A percentile compares a stretch with the other conserved stretches of the same genome.
phyloP scores from a whole-genome alignment of 2,888 invertebrate species.

The Drosophila mimica region DNA sequence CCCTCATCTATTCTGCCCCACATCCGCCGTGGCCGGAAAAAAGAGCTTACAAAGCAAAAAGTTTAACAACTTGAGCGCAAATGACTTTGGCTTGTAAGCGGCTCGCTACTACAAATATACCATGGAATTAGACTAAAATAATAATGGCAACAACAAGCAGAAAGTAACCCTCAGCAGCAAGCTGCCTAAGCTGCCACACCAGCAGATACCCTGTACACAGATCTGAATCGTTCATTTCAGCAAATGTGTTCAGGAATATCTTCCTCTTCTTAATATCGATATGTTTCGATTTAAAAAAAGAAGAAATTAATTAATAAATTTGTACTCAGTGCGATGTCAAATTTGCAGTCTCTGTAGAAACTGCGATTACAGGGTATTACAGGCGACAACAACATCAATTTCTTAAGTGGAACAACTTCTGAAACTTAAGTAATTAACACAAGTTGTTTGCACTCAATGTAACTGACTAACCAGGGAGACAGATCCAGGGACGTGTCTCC shows the following conservation, averaged over 20 bases:
- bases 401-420: conserved; percentile 74
- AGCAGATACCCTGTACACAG: background rate
- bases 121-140: conserved; percentile 66
- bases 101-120: conserved; percentile 68
- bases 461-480: conserved; percentile 28
- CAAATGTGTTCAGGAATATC: background rate
- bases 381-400: conserved; percentile 40
- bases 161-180: background rate
- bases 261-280: background rate
- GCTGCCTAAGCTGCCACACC: background rate
- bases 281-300: background rate
- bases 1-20: background rate
- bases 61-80: conserved; percentile 73
- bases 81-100: conserved; percentile 72
- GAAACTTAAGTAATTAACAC: conserved; percentile 81
- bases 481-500: conserved; percentile 1
- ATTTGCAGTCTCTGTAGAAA: background rate
- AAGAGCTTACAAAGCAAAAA: conserved; percentile 72
- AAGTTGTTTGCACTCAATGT: conserved; percentile 67
- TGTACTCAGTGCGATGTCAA: background rate
- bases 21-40: conserved; percentile 48
- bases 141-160: conserved; percentile 33
- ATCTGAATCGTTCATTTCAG: background rate
- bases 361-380: background rate
- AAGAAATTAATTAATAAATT: background rate